Evolutionary conservation across 2,888 invertebrate genomes (phyloP), one percentile per base, ranked within the genome.

Genomic region (Andrena marginata): DNA sequence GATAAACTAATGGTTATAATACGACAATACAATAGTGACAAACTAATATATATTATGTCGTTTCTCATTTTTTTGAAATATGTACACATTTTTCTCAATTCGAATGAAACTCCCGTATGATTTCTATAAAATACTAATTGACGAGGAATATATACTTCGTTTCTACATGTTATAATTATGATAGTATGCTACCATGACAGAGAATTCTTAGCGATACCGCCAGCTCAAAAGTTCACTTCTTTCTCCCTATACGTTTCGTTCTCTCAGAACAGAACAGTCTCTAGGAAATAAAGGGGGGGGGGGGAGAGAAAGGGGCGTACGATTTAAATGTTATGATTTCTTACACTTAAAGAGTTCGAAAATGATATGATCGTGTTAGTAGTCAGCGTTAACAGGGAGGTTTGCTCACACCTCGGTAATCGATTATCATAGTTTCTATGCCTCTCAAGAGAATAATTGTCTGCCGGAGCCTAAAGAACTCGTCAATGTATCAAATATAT

Each of bases 81-180:
- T 84, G 69, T 76, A 84, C 79, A 84, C 35, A 51, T 26, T 35
- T 35, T 63, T 56, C 62, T 60, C 35, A 42, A 29, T 51, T 54
- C 20, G 63, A 84, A 60, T 63, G 42, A 84, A 67, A 76, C 42
- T 69, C 49, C 33, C 59, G 35, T 23, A 10, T 54, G 49, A 63
- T 69, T 72, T 29, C 26, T 59, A 62, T 67, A 68, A 75, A 76
- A 31, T 75, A 35, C 69, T 78, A 78, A 83, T 83, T 83, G 83
- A 83, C 78, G 63, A 75, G 69, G 48, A 73, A 77, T 69, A 71
- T 82, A 60, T 78, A 60, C 35, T 51, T 56, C 48, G 48, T 33
- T 42, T 26, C 60, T 60, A 65, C 71, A 80, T 13, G 59, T 70
- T 69, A 73, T 16, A 42, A 16, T 42, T 42, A 42, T 42, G 42